Evolutionary conservation across 2,113 vertebrate genomes (phyloP).

Genomic region (Silurus glanis): DNA sequence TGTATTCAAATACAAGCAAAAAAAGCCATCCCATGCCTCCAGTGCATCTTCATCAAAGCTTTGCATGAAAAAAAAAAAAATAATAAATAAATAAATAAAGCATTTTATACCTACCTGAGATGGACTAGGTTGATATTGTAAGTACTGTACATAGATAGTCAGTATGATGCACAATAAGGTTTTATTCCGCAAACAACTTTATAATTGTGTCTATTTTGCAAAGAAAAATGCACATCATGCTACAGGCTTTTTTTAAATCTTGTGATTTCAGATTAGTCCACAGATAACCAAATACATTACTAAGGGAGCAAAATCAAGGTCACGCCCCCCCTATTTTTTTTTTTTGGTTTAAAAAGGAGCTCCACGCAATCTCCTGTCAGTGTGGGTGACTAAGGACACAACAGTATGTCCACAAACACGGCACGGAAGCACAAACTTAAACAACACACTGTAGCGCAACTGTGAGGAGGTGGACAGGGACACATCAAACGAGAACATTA

Average conservation of each 20-base stretch:
- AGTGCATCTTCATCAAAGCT: neutral
- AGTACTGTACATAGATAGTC: neutral
- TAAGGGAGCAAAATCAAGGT: neutral
- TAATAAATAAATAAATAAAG: neutral
- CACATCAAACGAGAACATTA: conserved; percentile 16
- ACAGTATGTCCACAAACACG: conserved; percentile 1
- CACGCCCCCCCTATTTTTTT: neutral
- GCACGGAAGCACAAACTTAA: conserved; percentile 26
- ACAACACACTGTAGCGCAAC: conserved; percentile 27
- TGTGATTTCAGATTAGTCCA: neutral
- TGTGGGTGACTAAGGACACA: conserved; percentile 4
- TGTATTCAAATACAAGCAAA: neutral
- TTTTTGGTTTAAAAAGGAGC: conserved; percentile 25
- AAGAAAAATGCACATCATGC: neutral
- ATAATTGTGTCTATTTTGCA: neutral
- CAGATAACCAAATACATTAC: neutral
- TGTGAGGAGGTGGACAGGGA: conserved; percentile 16
- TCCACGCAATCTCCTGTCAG: conserved; percentile 59
- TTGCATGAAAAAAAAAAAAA: neutral
- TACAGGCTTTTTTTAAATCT: neutral
- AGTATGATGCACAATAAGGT: neutral
- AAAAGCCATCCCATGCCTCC: neutral
- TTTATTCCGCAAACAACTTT: neutral
- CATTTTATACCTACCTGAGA: neutral
- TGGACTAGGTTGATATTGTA: neutral